Evolutionary conservation across 2,113 vertebrate genomes (phyloP).

Genomic region (Ameiurus melas): DNA sequence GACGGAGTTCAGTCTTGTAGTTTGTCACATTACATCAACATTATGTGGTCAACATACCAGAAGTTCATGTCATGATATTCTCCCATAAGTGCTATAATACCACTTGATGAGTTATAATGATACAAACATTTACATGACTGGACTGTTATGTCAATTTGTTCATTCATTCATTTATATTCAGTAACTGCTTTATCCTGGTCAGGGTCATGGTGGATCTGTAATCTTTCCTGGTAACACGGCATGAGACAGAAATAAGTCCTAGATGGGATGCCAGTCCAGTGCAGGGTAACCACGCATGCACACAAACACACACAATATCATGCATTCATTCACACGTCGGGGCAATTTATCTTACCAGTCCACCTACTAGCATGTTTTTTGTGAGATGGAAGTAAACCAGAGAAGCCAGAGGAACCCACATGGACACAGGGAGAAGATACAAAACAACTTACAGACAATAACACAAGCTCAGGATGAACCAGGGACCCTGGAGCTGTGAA

Average conservation of each 20-base stretch:
- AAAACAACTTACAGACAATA: background rate
- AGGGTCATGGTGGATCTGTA: background rate
- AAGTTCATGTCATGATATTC: background rate
- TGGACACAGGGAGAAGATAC: background rate
- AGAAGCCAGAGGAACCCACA: background rate
- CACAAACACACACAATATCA: background rate
- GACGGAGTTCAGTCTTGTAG: background rate
- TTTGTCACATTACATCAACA: background rate
- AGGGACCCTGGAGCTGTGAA: background rate
- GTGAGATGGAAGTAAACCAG: background rate
- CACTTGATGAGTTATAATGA: background rate
- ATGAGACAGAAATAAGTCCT: background rate
- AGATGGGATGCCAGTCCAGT: background rate
- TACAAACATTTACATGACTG: background rate
- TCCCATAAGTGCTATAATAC: background rate
- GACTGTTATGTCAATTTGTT: background rate
- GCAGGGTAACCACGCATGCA: background rate
- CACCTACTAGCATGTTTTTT: background rate
- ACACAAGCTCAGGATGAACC: background rate
- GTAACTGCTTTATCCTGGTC: background rate
- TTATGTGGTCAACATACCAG: background rate
- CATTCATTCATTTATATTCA: background rate
- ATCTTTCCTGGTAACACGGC: background rate
- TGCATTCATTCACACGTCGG: background rate
- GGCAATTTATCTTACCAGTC: background rate